phyloP scores from a whole-genome alignment of 2,888 invertebrate species.

The Chorisops tibialis region DNA sequence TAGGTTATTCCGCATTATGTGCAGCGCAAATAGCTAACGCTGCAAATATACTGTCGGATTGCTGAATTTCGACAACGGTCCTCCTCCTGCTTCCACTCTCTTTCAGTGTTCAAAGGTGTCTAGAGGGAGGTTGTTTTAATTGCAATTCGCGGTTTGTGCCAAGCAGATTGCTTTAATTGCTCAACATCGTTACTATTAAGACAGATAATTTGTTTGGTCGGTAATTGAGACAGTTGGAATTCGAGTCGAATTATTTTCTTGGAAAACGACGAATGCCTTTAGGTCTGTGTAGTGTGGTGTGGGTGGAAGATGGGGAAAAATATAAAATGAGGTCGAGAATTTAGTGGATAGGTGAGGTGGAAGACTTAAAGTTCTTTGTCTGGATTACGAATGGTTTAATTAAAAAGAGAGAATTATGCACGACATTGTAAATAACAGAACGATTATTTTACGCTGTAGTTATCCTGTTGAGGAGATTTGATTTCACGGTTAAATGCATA shows the following conservation, averaged over 20 bases:
- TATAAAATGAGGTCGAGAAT: too few species aligned
- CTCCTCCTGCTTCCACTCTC: not conserved
- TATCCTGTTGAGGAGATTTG: too few species aligned
- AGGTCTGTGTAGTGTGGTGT: not conserved
- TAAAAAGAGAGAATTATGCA: slow-evolving; percentile 24
- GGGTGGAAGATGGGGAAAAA: too few species aligned
- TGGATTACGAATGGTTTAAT: slow-evolving; percentile 26
- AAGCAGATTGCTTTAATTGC: slow-evolving; percentile 42
- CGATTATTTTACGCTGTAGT: not conserved
- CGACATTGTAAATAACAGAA: slow-evolving; percentile 14
- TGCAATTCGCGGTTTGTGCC: slow-evolving; percentile 41
- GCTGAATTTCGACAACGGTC: too few species aligned
- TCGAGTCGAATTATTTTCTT: not conserved
- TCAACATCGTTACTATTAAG: slow-evolving; percentile 40
- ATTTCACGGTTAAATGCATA: too few species aligned
- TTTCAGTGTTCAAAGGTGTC: not conserved
- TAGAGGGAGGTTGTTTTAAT: slow-evolving; percentile 40
- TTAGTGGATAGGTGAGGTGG: not conserved
- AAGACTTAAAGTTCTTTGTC: slow-evolving; percentile 20
- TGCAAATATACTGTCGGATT: slow-evolving; percentile 1
- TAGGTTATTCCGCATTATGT: not conserved
- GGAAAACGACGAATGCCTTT: not conserved
- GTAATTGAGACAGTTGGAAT: slow-evolving; percentile 14
- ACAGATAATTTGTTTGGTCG: slow-evolving; percentile 42
- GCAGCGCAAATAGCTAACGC: not conserved